Evolutionary conservation across 2,888 invertebrate species (phyloP), one percentile per base, ranked within the genome.

Genomic region (Ganaspis brasiliensis): DNA sequence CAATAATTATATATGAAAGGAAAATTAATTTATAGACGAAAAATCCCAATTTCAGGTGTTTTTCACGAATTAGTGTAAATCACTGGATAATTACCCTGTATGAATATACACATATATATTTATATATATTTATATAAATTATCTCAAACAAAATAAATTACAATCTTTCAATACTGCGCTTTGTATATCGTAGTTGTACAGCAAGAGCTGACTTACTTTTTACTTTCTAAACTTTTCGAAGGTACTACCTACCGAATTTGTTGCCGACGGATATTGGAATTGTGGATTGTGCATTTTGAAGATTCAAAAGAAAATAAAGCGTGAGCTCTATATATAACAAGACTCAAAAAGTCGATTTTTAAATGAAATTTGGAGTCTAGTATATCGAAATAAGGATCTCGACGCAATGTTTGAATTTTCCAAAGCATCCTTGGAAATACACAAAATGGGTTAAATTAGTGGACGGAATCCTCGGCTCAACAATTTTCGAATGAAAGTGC

Each of bases 151-250:
- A 90, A 91, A 91, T 91, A 91, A 90, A 91, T 90, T 89, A 89
- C 87, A 89, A 86, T 89, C 89, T 87, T 81, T 89, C 88, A 90
- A 90, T 90, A 90, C 91, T 90, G 89, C 87, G 85, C 82, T 89
- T 88, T 88, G 86, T 89, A 86, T 89, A 84, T 88, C 84, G 81
- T 86, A 81, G 79, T 81, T 81, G 63, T 45, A 81, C 81, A 85
- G 84, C 86, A 87, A 87, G 87, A 83, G 78, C 83, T 87, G 77
- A 84, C 86, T 87, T 83, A 72, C 77, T 37, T n/a, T 12, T 40
- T 67, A 67, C 31, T 67, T 56, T 57, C 67, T 67, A 74, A 74
- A 74, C 56, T 72, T 71, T 73, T 14, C 31, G 49, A 61, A 57
- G 45, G 55, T 31, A 55, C 49, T 63, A 57, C 61, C 31, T 72